Conservation (phyloP, 2,888 invertebrate genomes). For the Chydorus sphaericus region DNA sequence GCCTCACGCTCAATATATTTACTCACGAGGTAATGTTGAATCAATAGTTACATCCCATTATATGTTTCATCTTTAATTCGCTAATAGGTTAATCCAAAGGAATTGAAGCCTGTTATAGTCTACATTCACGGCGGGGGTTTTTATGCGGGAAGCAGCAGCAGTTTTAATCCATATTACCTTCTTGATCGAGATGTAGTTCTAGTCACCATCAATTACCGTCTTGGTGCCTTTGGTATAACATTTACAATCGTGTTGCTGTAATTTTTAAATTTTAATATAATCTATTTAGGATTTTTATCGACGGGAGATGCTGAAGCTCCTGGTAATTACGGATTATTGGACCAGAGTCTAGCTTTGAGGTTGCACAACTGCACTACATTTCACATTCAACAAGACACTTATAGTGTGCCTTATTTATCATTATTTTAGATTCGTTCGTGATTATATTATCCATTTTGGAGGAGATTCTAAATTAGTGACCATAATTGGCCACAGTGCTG, state of each 20-base stretch:
- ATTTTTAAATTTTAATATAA: neutral
- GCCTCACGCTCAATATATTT: conserved; percentile 10
- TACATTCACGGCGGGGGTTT: conserved; percentile 11
- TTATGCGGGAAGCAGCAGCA: conserved; percentile 2
- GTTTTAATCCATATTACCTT: conserved; percentile 4
- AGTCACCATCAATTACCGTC: conserved; percentile 52
- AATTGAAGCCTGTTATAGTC: conserved; percentile 10
- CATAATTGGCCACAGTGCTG: conserved; percentile 17
- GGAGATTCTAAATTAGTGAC: conserved; percentile 15
- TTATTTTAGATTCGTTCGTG: conserved; percentile 19
- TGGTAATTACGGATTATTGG: conserved; percentile 16
- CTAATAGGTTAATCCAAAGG: no score
- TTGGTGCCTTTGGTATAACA: conserved; percentile 29
- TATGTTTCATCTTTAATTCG: no score
- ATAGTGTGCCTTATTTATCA: no score
- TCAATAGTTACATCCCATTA: neutral
- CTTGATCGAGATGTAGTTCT: conserved; percentile 42
- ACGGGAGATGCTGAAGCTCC: conserved; percentile 14
- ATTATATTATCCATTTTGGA: conserved; percentile 15
- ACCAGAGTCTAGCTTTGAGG: conserved; percentile 16
- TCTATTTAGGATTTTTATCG: conserved; percentile 16
- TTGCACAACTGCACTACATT: no score
- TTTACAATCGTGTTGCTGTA: no score
- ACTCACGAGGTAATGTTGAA: conserved; percentile 13
- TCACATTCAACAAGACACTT: no score